Conservation (phyloP, 2,888 invertebrate species). For the Lydus trimaculatus region DNA sequence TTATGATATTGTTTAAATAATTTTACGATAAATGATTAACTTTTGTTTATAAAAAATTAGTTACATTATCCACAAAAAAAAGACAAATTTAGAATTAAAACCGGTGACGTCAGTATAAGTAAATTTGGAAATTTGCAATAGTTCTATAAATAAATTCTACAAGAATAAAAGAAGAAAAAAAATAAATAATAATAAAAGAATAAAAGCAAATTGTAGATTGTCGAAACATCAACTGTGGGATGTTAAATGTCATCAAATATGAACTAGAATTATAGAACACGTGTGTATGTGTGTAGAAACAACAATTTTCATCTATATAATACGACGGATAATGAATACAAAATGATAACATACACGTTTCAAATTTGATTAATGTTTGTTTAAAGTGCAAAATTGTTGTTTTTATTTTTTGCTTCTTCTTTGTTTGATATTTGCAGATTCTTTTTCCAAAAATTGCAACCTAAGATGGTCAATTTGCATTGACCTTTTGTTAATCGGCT, state of each 20-base stretch:
- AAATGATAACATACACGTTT: background rate
- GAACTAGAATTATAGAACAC: background rate
- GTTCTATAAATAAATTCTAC: background rate
- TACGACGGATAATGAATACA: background rate
- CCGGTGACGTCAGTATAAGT: background rate
- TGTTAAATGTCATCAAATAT: background rate
- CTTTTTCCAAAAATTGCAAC: background rate
- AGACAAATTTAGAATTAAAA: background rate
- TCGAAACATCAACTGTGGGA: background rate
- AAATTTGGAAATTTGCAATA: conserved; percentile 5
- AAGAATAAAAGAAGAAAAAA: background rate
- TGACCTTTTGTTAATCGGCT: background rate
- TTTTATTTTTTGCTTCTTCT: too few relatives aligned
- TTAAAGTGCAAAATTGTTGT: background rate
- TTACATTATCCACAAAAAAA: background rate
- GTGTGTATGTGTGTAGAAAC: too few relatives aligned
- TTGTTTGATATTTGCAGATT: background rate
- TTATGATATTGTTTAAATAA: background rate
- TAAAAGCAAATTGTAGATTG: background rate
- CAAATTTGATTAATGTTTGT: background rate
- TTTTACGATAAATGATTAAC: background rate
- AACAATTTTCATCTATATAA: background rate
- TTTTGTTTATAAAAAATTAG: background rate
- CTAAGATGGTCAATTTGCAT: background rate
- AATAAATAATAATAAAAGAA: background rate